Base-by-base conservation (phyloP, 2,797 vertebrate species). In the Limnodromus scolopaceus region DNA sequence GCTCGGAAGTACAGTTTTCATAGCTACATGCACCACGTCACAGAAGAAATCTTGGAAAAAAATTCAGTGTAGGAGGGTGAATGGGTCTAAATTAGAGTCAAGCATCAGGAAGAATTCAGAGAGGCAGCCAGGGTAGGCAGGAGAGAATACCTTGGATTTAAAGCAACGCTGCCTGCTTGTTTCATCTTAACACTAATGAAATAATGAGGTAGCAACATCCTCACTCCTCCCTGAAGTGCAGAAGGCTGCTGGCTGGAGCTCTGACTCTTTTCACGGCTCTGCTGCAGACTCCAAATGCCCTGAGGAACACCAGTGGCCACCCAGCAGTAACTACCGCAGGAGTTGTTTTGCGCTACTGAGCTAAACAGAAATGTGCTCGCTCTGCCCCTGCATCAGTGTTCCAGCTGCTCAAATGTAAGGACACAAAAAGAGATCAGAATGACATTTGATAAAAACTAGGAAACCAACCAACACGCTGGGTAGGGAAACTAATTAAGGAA, bases 101-200 rank as follows among this genome's bases (percentile, higher is more conserved):
- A 57, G 16, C 38, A 18, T 16, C 12, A 34, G 24, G 11, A 74
- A 36, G 18, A 63, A 82, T n/a, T 58, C 48, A 54, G 61, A 77
- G 74, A 61, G 27, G n/a, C 23, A 77, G 16, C 1, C 17, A 11
- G 27, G 16, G 25, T 7, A 66, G 82, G 19, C 48, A 55, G 63
- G 19, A 80, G 32, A 61, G 38, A 58, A 49, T 36, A 36, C 13
- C 14, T 17, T 14, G 6, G 28, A 19, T 63, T 80, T n/a, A 49
- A 88, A 43, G 36, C 64, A 51, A 11, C 0, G 1, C 23, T 81
- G 14, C 16, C 27, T 64, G 3, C 17, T 86, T 9, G 0, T 39
- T 80, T 34, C 28, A 65, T 19, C 13, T 27, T 39, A 43, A 27
- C 27, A 14, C 34, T 3, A 12, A 7, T 18, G n/a, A 17, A 53